Evolutionary conservation across 2,113 vertebrate species (phyloP).

Genomic region (Oncorhynchus masou): DNA sequence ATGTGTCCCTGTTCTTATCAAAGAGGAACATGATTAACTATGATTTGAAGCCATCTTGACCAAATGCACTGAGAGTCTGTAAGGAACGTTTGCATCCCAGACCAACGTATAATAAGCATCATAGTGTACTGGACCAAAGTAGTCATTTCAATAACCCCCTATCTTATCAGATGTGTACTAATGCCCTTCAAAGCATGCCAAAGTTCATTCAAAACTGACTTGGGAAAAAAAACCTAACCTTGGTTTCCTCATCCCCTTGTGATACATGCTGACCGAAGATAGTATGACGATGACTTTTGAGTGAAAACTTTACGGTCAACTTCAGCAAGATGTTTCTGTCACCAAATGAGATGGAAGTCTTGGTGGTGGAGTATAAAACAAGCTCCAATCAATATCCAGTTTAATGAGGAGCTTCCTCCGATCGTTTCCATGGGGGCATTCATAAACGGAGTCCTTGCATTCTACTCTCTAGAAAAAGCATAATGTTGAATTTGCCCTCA

Average conservation of each 20-base stretch:
- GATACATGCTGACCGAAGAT: conserved; percentile 28
- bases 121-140: neutral
- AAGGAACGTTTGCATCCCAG: neutral
- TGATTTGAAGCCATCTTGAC: neutral
- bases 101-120: neutral
- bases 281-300: conserved; percentile 32
- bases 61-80: neutral
- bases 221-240: conserved; percentile 19
- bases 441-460: conserved; percentile 17
- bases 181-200: conserved; percentile 28
- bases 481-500: neutral
- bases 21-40: neutral
- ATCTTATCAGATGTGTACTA: conserved; percentile 13
- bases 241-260: conserved; percentile 9
- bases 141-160: neutral
- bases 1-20: too few species aligned
- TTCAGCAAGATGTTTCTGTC: conserved; percentile 40
- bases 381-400: conserved; percentile 44
- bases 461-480: conserved; percentile 5
- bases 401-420: conserved; percentile 36
- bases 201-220: conserved; percentile 43
- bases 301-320: conserved; percentile 26
- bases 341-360: conserved; percentile 23
- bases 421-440: conserved; percentile 33
- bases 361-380: conserved; percentile 26